Evolutionary conservation across 1,140 invertebrate species (phyloP).

Genomic region (Macrosteles quadrilineatus): DNA sequence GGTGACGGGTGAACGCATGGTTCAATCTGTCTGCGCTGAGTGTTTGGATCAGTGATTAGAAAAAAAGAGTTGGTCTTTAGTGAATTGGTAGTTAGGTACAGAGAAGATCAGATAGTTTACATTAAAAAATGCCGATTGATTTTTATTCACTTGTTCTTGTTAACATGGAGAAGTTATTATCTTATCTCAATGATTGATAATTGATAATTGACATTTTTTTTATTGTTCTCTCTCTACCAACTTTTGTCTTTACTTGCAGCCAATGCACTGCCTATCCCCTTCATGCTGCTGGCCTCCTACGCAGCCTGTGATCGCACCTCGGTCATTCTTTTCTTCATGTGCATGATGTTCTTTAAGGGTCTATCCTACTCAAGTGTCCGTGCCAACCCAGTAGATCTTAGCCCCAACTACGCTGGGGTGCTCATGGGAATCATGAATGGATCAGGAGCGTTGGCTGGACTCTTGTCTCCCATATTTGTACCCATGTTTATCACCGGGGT

Average conservation of each 20-base stretch:
- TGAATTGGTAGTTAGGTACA: too few relatives aligned
- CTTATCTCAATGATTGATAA: too few relatives aligned
- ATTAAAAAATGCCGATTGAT: too few relatives aligned
- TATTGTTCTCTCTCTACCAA: too few relatives aligned
- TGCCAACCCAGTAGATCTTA: constrained; percentile 65
- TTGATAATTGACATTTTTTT: background rate
- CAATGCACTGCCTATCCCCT: constrained; percentile 4
- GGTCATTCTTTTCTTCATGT: constrained; percentile 41
- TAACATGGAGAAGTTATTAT: too few relatives aligned
- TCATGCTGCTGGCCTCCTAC: constrained; percentile 34
- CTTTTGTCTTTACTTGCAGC: too few relatives aligned
- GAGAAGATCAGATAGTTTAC: too few relatives aligned
- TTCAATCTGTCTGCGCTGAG: too few relatives aligned
- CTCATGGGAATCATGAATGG: constrained; percentile 69
- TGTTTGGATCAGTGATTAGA: too few relatives aligned
- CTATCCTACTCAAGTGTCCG: constrained; percentile 17
- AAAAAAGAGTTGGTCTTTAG: too few relatives aligned
- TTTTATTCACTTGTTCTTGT: too few relatives aligned
- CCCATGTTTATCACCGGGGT: background rate
- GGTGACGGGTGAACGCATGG: too few relatives aligned
- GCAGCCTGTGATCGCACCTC: constrained; percentile 41
- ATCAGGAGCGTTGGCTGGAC: constrained; percentile 69
- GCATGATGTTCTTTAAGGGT: constrained; percentile 43
- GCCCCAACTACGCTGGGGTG: constrained; percentile 73
- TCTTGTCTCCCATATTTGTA: constrained; percentile 42